Conservation (phyloP, 2,888 invertebrate species). For the Geotrupes spiniger region DNA sequence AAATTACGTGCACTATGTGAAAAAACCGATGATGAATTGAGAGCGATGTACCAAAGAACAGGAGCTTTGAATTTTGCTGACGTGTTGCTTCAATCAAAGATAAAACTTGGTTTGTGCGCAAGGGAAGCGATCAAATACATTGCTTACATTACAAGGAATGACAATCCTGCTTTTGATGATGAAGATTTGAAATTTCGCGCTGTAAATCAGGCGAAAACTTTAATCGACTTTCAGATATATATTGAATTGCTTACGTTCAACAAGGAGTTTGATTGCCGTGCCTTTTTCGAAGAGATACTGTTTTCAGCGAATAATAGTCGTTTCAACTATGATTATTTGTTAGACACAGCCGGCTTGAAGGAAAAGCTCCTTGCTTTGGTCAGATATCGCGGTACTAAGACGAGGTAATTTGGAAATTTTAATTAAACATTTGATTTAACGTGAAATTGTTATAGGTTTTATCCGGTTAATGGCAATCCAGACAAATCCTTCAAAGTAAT, state of each 20-base stretch:
- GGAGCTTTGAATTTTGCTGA: constrained; percentile 32
- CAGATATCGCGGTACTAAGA: constrained; percentile 10
- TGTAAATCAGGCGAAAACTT: constrained; percentile 40
- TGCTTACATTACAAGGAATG: constrained; percentile 39
- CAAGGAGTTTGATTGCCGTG: constrained; percentile 32
- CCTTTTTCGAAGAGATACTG: constrained; percentile 41
- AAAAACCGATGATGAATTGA: constrained; percentile 30
- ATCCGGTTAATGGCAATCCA: constrained; percentile 4
- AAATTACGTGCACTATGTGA: constrained; percentile 17
- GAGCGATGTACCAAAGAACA: constrained; percentile 30
- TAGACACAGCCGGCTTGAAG: constrained; percentile 12
- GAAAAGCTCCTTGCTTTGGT: constrained; percentile 18
- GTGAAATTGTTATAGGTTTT: constrained; percentile 10
- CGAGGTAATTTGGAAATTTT: neutral
- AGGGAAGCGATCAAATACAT: constrained; percentile 29
- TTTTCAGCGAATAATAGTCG: constrained; percentile 23
- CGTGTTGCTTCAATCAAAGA: constrained; percentile 37
- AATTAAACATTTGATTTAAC: neutral
- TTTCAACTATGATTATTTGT: constrained; percentile 16
- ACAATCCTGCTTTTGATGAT: constrained; percentile 34
- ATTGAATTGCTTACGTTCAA: constrained; percentile 35
- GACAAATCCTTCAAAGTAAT: constrained; percentile 12
- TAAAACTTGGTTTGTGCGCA: constrained; percentile 31
- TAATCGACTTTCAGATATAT: constrained; percentile 29
- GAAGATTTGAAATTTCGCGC: constrained; percentile 34